These are phyloP conservation scores for Ailuropoda melanoleuca DNA, from an alignment of 2,113 vertebrate genomes.

Conservation along the genomic window DNA sequence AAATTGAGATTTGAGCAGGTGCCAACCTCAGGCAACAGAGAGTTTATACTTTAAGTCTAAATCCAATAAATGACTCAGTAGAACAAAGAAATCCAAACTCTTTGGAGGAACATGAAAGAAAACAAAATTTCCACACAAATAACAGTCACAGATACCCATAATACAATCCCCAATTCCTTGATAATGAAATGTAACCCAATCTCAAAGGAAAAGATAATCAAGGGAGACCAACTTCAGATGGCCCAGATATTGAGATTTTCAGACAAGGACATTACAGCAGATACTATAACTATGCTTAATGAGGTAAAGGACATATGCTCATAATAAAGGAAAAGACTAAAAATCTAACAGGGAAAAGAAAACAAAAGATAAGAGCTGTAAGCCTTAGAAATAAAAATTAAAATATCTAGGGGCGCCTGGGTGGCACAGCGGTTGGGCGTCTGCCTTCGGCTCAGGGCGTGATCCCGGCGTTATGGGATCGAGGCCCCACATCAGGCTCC, in stretches of 20 bases:
- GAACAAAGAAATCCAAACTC: constrained; percentile 28
- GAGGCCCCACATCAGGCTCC: too few species aligned
- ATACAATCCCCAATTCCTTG: neutral
- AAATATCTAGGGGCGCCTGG: neutral
- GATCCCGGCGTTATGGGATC: neutral
- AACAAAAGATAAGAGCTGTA: neutral
- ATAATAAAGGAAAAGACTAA: neutral
- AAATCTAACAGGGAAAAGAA: neutral
- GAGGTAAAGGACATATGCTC: neutral
- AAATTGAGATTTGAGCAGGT: neutral
- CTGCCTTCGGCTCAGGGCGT: neutral
- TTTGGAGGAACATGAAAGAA: constrained; percentile 4
- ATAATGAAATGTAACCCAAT: neutral
- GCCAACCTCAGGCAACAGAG: neutral
- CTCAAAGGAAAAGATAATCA: neutral
- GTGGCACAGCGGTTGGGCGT: neutral
- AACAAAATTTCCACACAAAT: constrained; percentile 17
- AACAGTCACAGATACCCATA: neutral
- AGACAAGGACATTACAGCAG: neutral
- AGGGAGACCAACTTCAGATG: neutral
- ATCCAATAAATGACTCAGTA: neutral
- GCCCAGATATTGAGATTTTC: neutral
- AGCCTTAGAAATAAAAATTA: neutral
- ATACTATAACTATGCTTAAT: neutral
- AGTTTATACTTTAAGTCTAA: constrained; percentile 10